Percentiles rank a stretch among this genome's conserved stretches.
Conservation (phyloP, 2,113 vertebrate genomes). For the Chloroceryle aenea region DNA sequence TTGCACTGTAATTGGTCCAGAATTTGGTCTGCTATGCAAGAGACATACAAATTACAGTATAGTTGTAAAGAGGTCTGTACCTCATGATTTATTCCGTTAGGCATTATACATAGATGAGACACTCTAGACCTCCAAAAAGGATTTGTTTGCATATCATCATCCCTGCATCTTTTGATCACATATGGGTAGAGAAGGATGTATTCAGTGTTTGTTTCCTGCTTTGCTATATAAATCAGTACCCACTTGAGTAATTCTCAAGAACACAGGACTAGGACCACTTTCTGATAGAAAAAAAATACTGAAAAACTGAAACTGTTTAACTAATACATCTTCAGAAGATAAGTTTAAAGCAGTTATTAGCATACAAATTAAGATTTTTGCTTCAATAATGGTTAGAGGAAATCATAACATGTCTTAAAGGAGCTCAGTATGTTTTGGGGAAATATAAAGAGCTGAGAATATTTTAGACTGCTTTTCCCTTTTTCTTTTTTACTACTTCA, state of each 20-base stretch:
- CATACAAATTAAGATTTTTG: background rate
- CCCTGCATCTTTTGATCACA: background rate
- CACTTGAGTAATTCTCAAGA: background rate
- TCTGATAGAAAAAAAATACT: background rate
- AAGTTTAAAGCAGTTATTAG: background rate
- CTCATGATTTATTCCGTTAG: background rate
- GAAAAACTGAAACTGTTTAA: background rate
- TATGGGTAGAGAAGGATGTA: background rate
- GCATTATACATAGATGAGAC: background rate
- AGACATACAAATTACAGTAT: background rate
- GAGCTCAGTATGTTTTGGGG: background rate
- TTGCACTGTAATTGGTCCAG: background rate
- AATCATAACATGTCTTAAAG: background rate
- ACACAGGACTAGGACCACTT: background rate
- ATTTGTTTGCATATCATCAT: background rate
- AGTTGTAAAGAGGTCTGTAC: background rate
- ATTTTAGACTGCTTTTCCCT: conserved; percentile 54
- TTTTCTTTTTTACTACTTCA: conserved; percentile 65
- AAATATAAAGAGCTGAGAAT: conserved; percentile 8
- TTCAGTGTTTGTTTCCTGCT: background rate
- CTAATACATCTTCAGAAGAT: background rate
- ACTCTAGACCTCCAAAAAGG: background rate
- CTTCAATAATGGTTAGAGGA: background rate
- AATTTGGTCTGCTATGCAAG: background rate
- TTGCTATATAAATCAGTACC: background rate